Percentiles rank a stretch among this genome's conserved stretches.
Conservation (phyloP, 1,140 invertebrate species). For the Pseudomyrmex pallidus region DNA sequence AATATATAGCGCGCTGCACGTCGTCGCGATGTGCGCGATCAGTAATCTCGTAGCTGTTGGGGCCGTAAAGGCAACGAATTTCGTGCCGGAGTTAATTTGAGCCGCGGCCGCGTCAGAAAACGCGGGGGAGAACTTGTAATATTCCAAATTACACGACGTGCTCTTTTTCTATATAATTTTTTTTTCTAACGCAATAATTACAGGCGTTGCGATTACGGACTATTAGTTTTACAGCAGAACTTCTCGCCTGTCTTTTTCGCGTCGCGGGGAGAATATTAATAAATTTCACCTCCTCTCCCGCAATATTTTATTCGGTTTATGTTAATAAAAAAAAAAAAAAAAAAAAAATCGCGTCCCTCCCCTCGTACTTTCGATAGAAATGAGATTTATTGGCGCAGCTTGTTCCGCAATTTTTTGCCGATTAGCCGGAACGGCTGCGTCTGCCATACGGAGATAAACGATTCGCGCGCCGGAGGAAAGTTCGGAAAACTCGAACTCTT, state of each 20-base stretch:
- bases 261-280: neutral
- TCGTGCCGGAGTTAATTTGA: constrained; percentile 21
- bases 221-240: no score
- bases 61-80: constrained; percentile 10
- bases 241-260: neutral
- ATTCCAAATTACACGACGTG: neutral
- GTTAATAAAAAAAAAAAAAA: constrained; percentile 17
- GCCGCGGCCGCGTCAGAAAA: no score
- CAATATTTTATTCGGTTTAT: constrained; percentile 29
- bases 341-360: constrained; percentile 22
- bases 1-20: neutral
- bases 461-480: constrained; percentile 58
- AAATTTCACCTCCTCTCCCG: neutral
- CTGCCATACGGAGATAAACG: constrained; percentile 72
- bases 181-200: no score
- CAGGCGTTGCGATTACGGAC: neutral
- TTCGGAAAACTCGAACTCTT: constrained; percentile 31
- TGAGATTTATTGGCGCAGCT: constrained; percentile 69
- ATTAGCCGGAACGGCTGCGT: constrained; percentile 66
- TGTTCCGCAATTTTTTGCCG: constrained; percentile 69
- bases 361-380: constrained; percentile 63
- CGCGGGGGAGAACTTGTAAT: constrained; percentile 7
- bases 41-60: constrained; percentile 1
- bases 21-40: neutral
- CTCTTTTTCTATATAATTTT: no score